These are phyloP conservation scores for Laupala kohalensis DNA, from an alignment of 1,140 invertebrate genomes.

Conservation along the genomic window DNA sequence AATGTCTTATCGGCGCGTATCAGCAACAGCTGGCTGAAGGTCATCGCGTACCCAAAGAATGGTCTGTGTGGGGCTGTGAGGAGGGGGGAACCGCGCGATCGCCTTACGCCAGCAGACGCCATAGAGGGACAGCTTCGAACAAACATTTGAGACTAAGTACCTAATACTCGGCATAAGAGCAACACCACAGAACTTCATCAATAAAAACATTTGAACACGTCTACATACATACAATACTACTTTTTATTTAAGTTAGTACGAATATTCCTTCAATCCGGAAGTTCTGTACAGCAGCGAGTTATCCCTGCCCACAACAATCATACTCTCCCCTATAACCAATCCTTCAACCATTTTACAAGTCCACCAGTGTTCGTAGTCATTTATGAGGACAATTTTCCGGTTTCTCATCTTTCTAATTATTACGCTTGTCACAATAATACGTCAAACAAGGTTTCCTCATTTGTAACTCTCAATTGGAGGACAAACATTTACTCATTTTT, in stretches of 20 bases:
- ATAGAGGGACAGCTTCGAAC: too few relatives aligned
- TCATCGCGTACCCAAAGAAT: too few relatives aligned
- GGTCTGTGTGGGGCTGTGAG: too few relatives aligned
- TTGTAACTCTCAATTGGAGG: neutral
- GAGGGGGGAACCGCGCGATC: too few relatives aligned
- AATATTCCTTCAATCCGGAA: neutral
- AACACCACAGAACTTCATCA: neutral
- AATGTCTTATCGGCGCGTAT: too few relatives aligned
- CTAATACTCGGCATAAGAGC: neutral
- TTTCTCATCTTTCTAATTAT: neutral
- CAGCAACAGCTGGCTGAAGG: too few relatives aligned
- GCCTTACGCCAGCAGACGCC: too few relatives aligned
- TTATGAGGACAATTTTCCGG: neutral
- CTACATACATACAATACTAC: neutral
- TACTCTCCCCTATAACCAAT: neutral
- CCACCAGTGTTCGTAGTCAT: neutral
- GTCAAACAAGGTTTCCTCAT: too few relatives aligned
- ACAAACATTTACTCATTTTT: neutral
- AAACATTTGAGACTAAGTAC: too few relatives aligned
- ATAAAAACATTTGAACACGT: neutral
- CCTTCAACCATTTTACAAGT: neutral
- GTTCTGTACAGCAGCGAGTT: constrained; percentile 1
- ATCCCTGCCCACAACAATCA: neutral
- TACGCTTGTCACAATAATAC: constrained; percentile 4
- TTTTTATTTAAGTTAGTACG: neutral